Evolutionary conservation across 23 tunicate species (phyloP), one percentile per base, ranked within the genome.

Genomic region (Halocynthia aurantium): DNA sequence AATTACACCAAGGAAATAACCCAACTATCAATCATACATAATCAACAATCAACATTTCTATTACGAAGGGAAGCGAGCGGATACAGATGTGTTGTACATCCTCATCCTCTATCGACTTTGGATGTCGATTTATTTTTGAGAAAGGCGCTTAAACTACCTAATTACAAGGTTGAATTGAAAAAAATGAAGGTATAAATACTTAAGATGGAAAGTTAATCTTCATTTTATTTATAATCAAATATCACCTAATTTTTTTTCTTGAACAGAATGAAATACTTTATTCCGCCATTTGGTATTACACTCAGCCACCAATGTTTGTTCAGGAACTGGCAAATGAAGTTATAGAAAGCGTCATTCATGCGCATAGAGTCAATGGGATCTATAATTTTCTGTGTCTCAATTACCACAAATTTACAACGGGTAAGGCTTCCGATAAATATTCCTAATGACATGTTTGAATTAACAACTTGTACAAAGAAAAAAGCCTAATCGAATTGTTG

Each of bases 271-370:
- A 71, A 71, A 54, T 71, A 40, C 11, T 71, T 17, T 71, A 71
- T 71, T 71, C 76, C 5, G 55, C 76, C 40, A 71, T 71, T 54
- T 71, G 76, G 76, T 71, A 71, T 49, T 52, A 71, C 60, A 71
- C 76, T 10, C 76, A 71, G 60, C 76, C 76, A 9, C 76, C 76
- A n/a, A 8, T 22, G 44, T 71, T 50, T 6, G 57, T 71, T 31
- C 76, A 71, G 18, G 8, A 11, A 8, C 76, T 71, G 22, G 76
- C 76, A 52, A 50, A 11, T 10, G 76, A 71, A 6, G 44, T 71
- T 9, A 71, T 22, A 0, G 76, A 71, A 5, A 22, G 50, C 44
- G 61, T 71, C 22, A 71, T 71, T 20, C 40, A 71, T 10, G 76
- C 76, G 9, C 76, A 71, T 40, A 21, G 50, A 21, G 50, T 71